Conservation (phyloP, 1,140 invertebrate species). For the Hestina assimilis region DNA sequence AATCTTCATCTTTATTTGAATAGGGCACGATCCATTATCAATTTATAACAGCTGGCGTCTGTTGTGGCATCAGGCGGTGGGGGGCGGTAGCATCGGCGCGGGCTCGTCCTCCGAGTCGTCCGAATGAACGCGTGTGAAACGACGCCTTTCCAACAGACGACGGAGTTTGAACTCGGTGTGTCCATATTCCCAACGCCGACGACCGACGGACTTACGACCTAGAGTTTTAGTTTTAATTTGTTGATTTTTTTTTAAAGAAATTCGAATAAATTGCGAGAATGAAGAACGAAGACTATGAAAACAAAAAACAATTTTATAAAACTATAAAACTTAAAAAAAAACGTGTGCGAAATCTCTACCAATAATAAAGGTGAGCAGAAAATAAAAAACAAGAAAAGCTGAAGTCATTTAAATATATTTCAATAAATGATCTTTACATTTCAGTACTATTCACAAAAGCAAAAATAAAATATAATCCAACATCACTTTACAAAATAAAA, state of each 20-base stretch:
- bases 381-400: conserved; percentile 56
- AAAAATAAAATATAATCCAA: neutral
- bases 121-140: conserved; percentile 73
- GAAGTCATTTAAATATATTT: conserved; percentile 65
- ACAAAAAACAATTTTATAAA: no score
- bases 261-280: no score
- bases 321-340: neutral
- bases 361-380: conserved; percentile 29
- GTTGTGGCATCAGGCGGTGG: conserved; percentile 18
- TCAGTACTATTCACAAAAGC: conserved; percentile 16
- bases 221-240: neutral
- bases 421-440: conserved; percentile 20
- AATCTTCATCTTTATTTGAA: no score
- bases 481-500: neutral
- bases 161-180: conserved; percentile 74
- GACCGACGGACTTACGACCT: conserved; percentile 60
- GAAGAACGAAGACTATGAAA: no score
- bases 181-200: conserved; percentile 74
- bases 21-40: no score
- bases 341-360: neutral
- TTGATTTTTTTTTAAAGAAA: neutral
- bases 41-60: neutral
- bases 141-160: conserved; percentile 62
- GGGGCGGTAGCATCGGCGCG: conserved; percentile 67
- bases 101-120: conserved; percentile 75